Conservation (phyloP, 2,888 invertebrate genomes). For the Ectemnius continuus region DNA sequence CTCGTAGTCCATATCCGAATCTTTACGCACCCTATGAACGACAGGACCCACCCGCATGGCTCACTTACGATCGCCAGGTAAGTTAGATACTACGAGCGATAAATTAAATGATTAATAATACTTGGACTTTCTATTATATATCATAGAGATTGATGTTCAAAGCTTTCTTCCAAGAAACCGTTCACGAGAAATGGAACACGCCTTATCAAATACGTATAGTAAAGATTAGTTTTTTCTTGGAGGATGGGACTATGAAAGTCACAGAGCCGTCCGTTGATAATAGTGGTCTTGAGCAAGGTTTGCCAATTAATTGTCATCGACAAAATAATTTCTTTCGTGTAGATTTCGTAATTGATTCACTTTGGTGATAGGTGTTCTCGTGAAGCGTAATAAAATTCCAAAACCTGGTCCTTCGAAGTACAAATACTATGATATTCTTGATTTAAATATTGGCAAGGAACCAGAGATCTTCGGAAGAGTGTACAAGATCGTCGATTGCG, state of each 20-base stretch:
- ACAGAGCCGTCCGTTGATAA: conserved; percentile 89
- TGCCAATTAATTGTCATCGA: conserved; percentile 28
- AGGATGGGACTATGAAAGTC: conserved; percentile 95
- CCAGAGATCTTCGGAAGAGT: conserved; percentile 89
- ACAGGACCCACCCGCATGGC: conserved; percentile 89
- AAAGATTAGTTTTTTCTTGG: conserved; percentile 91
- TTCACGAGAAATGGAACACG: conserved; percentile 84
- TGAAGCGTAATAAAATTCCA: conserved; percentile 90
- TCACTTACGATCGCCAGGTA: conserved; percentile 93
- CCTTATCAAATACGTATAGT: conserved; percentile 88
- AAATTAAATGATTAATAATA: conserved; percentile 20
- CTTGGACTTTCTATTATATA: not conserved
- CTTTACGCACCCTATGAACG: conserved; percentile 87
- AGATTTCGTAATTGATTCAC: not conserved
- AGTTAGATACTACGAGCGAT: conserved; percentile 22
- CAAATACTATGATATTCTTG: conserved; percentile 85
- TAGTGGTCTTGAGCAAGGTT: conserved; percentile 92
- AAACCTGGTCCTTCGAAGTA: conserved; percentile 86
- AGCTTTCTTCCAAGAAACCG: conserved; percentile 88
- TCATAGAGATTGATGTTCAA: conserved; percentile 86
- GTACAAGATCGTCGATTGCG: conserved; percentile 91
- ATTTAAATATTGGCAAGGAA: conserved; percentile 91
- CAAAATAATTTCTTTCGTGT: conserved; percentile 13
- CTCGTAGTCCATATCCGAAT: conserved; percentile 83
- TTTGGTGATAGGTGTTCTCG: conserved; percentile 83